Evolutionary conservation across 2,797 vertebrate genomes (phyloP).

Genomic region (Muscicapa comitata): DNA sequence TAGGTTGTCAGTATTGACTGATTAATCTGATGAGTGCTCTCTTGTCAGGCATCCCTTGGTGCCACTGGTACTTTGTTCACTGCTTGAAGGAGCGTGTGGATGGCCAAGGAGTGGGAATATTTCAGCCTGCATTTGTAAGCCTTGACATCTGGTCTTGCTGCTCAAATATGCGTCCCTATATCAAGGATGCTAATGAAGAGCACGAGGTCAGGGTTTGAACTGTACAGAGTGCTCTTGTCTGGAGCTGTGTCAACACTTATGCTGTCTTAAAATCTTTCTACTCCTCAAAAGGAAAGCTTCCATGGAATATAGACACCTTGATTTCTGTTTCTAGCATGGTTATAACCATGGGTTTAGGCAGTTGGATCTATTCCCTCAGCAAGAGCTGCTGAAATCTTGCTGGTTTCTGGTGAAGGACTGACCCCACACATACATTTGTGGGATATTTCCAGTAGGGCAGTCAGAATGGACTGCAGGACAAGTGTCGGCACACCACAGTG

Average conservation of each 20-base stretch:
- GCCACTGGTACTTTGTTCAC: background rate
- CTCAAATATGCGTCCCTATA: background rate
- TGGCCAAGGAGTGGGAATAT: background rate
- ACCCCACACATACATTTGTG: rapidly evolving
- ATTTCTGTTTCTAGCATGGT: background rate
- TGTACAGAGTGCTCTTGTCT: background rate
- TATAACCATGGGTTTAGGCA: background rate
- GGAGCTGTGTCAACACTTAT: background rate
- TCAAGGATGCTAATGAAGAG: background rate
- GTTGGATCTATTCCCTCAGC: background rate
- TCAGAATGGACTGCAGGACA: background rate
- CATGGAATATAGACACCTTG: background rate
- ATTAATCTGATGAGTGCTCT: background rate
- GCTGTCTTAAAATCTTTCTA: background rate
- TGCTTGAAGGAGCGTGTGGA: background rate
- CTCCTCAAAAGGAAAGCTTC: background rate
- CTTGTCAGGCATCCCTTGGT: background rate
- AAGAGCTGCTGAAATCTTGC: background rate
- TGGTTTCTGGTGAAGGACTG: background rate
- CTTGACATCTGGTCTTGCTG: background rate
- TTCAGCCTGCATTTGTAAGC: background rate
- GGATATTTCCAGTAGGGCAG: background rate
- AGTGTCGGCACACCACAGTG: background rate
- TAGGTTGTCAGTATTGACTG: background rate
- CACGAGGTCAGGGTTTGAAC: background rate